Percentiles rank a stretch among this genome's conserved stretches.
phyloP scores from a whole-genome alignment of 2,888 invertebrate species.

The Hoplodrina blanda region DNA sequence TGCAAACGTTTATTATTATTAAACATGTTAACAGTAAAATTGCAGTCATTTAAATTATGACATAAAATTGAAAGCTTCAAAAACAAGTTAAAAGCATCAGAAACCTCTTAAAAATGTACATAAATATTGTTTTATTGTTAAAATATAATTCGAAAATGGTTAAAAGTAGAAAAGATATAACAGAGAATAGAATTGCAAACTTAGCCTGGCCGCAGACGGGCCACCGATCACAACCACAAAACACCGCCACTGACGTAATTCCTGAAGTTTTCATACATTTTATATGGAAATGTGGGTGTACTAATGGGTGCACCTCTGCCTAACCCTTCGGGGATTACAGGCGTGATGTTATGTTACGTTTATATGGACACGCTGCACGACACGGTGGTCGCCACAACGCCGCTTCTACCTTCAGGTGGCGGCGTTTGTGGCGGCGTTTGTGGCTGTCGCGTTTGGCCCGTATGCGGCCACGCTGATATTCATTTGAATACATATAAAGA shows the following conservation, averaged over 20 bases:
- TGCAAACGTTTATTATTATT: conserved; percentile 1
- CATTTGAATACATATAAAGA: conserved; percentile 18
- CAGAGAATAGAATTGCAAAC: conserved; percentile 38
- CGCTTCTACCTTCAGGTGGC: no score
- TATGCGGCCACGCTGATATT: background rate
- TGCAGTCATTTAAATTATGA: background rate
- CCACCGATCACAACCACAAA: no score
- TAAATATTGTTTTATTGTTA: conserved; percentile 35
- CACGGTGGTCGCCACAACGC: no score
- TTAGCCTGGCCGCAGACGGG: background rate
- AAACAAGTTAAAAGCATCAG: conserved; percentile 39
- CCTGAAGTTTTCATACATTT: no score
- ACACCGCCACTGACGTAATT: no score
- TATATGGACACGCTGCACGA: no score
- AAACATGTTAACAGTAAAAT: background rate
- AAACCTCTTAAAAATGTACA: conserved; percentile 57
- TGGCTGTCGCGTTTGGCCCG: no score
- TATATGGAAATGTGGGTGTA: no score
- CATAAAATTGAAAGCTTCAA: background rate
- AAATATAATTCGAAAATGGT: conserved; percentile 47
- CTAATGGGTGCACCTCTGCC: no score
- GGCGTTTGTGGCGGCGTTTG: no score
- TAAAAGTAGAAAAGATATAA: conserved; percentile 45
- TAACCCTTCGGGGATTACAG: no score
- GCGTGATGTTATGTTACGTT: no score